phyloP scores from a whole-genome alignment of 2,797 vertebrate species.

The Spinus olivaceus region DNA sequence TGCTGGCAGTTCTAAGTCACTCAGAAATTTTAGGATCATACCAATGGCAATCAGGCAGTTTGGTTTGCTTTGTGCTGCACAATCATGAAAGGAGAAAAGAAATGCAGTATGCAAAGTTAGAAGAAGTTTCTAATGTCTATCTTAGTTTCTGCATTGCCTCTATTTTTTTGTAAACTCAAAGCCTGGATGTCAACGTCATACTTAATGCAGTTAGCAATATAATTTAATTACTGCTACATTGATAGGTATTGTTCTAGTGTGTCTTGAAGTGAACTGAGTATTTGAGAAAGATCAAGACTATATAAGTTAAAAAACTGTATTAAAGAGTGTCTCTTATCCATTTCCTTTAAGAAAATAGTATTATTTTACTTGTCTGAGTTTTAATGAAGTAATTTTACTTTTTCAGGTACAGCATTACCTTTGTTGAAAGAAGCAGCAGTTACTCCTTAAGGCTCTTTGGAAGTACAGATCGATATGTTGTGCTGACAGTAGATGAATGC shows the following conservation, averaged over 20 bases:
- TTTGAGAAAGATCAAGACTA: not conserved
- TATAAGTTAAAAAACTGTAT: not conserved
- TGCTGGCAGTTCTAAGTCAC: not conserved
- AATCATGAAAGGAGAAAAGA: not conserved
- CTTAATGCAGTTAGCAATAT: not conserved
- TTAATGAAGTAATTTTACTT: slow-evolving; percentile 1
- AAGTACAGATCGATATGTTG: slow-evolving; percentile 72
- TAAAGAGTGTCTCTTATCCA: not conserved
- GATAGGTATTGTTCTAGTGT: not conserved
- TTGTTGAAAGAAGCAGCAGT: slow-evolving; percentile 84
- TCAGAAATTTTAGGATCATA: not conserved
- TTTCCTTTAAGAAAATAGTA: not conserved
- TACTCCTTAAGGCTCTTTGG: slow-evolving; percentile 83
- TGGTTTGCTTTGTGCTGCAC: not conserved
- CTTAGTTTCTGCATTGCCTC: not conserved
- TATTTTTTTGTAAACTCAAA: not conserved
- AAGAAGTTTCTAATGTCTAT: not conserved
- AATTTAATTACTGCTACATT: not conserved
- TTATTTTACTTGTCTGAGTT: not conserved
- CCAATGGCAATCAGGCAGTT: not conserved
- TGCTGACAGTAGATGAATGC: slow-evolving; percentile 88
- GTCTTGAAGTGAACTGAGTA: not conserved
- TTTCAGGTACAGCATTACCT: slow-evolving; percentile 83
- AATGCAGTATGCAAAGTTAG: not conserved
- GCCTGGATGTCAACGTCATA: not conserved